A percentile compares a stretch with the other conserved stretches of the same genome.
Evolutionary conservation across 1,140 invertebrate genomes (phyloP).

Genomic region (Agrypnia vestita): DNA sequence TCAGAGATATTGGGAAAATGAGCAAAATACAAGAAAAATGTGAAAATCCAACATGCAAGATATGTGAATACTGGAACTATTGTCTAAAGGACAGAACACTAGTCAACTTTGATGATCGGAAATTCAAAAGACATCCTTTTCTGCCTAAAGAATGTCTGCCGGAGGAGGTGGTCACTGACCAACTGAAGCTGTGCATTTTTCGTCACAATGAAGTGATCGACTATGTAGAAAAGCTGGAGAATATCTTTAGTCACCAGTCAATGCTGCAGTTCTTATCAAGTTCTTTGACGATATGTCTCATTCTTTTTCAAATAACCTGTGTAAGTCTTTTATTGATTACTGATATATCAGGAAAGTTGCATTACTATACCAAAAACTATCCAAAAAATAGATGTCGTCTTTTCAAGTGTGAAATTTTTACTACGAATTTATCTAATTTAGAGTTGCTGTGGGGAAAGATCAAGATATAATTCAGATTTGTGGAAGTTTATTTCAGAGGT

Average conservation of each 20-base stretch:
- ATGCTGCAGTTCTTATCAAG: constrained; percentile 26
- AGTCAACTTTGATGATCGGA: background rate
- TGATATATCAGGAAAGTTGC: background rate
- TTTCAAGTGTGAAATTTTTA: too few relatives aligned
- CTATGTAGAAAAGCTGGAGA: constrained; percentile 34
- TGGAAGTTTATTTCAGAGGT: too few relatives aligned
- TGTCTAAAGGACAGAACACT: background rate
- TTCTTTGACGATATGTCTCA: constrained; percentile 37
- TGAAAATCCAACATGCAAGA: background rate
- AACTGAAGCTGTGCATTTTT: constrained; percentile 13
- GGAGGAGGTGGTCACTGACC: background rate
- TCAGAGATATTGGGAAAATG: background rate
- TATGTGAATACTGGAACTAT: background rate
- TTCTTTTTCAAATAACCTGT: constrained; percentile 39
- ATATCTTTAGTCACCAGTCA: constrained; percentile 36
- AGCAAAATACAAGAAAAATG: background rate
- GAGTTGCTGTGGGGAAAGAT: too few relatives aligned
- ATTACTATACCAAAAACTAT: too few relatives aligned
- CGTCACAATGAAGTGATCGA: constrained; percentile 30
- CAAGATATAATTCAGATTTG: too few relatives aligned
- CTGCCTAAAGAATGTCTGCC: background rate
- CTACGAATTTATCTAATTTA: too few relatives aligned
- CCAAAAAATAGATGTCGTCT: too few relatives aligned
- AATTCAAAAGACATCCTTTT: background rate
- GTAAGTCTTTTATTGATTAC: constrained; percentile 26